Evolutionary conservation across 2,797 vertebrate genomes (phyloP).

Genomic region (Bradypodion ventrale): DNA sequence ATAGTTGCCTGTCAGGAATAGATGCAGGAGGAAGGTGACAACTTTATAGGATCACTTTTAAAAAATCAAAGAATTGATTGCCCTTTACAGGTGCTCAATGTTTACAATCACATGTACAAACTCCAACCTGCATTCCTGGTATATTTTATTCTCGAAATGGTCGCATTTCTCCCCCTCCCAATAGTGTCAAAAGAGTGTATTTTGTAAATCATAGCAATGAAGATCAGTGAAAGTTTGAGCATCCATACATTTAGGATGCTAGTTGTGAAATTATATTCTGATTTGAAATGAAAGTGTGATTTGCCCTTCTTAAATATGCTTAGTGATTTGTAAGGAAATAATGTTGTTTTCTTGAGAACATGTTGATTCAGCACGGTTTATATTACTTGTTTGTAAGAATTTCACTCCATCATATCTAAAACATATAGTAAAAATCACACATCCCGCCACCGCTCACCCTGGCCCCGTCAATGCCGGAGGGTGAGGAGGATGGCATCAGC

Average conservation of each 20-base stretch:
- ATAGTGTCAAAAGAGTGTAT: not conserved
- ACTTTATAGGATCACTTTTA: too few relatives aligned
- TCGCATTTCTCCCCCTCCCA: not conserved
- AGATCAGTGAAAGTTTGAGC: not conserved
- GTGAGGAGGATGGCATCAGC: too few relatives aligned
- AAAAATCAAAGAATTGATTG: too few relatives aligned
- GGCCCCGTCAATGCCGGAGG: too few relatives aligned
- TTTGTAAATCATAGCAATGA: not conserved
- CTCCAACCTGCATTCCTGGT: not conserved
- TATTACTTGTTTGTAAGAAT: too few relatives aligned
- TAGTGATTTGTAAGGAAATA: not conserved
- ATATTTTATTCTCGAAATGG: not conserved
- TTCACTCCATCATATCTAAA: too few relatives aligned
- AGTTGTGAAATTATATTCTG: not conserved
- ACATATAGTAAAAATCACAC: too few relatives aligned
- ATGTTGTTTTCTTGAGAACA: not conserved
- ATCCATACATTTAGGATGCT: not conserved
- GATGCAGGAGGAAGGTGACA: too few relatives aligned
- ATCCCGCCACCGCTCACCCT: too few relatives aligned
- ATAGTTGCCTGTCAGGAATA: slow-evolving; percentile 1
- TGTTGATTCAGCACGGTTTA: not conserved
- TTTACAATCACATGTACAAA: not conserved
- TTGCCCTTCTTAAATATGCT: not conserved
- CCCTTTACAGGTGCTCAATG: slow-evolving; percentile 6
- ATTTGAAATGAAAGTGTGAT: not conserved